Conservation (phyloP, 2,113 vertebrate species). For the Crypturellus undulatus region DNA sequence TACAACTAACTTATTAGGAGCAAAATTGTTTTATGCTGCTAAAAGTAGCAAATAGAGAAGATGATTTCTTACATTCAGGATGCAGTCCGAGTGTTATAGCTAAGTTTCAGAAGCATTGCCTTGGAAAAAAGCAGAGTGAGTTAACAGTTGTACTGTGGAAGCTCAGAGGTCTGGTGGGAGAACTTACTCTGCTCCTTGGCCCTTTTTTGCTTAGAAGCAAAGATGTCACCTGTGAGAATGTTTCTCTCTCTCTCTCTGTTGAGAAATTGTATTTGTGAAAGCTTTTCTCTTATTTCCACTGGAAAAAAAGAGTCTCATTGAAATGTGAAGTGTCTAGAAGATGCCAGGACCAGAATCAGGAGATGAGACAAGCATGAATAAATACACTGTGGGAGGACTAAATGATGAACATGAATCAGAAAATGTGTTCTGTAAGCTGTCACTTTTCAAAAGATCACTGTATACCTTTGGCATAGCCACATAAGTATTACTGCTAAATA, state of each 20-base stretch:
- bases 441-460: not conserved
- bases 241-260: not conserved
- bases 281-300: not conserved
- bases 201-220: not conserved
- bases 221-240: not conserved
- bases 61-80: not conserved
- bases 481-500: not conserved
- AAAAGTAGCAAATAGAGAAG: not conserved
- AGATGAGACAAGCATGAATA: not conserved
- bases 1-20: rapidly evolving
- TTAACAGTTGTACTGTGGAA: not conserved
- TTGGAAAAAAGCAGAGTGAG: not conserved
- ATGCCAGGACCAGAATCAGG: not conserved
- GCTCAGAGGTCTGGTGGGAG: not conserved
- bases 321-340: not conserved
- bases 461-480: not conserved
- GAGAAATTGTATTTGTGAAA: not conserved
- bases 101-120: not conserved
- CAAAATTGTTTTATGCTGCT: not conserved
- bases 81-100: not conserved
- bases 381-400: not conserved
- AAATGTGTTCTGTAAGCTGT: not conserved
- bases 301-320: not conserved
- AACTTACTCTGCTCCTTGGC: not conserved
- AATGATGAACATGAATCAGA: not conserved